Evolutionary conservation across 2,113 vertebrate genomes (phyloP), one percentile per base, ranked within the genome.

Genomic region (Stigmatopora argus): DNA sequence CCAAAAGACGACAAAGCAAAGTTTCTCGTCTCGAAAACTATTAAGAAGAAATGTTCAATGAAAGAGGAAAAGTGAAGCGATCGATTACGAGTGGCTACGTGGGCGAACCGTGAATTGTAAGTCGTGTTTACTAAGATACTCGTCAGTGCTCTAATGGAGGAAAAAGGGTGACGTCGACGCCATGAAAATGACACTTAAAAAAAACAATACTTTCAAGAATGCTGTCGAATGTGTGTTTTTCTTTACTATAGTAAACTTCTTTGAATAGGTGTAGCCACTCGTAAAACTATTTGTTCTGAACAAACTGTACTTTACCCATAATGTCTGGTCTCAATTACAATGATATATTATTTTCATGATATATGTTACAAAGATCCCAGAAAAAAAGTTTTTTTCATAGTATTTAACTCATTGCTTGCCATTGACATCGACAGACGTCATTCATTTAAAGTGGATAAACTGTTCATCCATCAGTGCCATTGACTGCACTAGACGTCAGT

Each of bases 91-190:
- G 48, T 49, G 23, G 10, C 45, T n/a, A 17, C 34, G 61, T 47
- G 70, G 78, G 73, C 13, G 34, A 55, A 51, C 67, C 65, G 73
- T 57, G 71, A 68, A 69, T 53, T 51, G 80, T 84, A 69, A 80
- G 80, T 78, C 62, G 69, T 61, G 67, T 78, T 72, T 60, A 69
- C 58, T 26, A 35, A 70, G 18, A 65, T 59, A 57, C 21, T 61
- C 60, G 15, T 41, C 14, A 65, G 70, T 81, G 77, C 65, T 75
- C 52, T 70, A 87, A 86, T 86, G 83, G 82, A 83, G 83, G 85
- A 82, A 71, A 77, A 74, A 56, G 70, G 64, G 11, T 77, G 79
- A 84, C 80, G 75, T 61, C 51, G 77, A 78, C 82, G 72, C 77
- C 80, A 74, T 78, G 70, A 79, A 82, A 73, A 62, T 69, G 59